phyloP scores from a whole-genome alignment of 2,888 invertebrate genomes.

The Leptinotarsa rubiginosa region DNA sequence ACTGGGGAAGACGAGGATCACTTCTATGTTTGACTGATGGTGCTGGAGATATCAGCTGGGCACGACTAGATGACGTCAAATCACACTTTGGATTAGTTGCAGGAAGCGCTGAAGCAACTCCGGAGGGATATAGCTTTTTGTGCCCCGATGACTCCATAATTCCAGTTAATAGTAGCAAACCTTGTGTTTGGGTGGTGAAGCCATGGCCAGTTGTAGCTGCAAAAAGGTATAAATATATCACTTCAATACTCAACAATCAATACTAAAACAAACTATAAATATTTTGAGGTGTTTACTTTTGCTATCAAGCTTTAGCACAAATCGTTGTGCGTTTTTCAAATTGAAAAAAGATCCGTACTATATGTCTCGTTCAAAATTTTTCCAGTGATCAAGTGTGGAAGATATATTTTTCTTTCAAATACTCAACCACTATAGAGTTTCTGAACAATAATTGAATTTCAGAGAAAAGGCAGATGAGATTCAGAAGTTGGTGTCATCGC shows the following conservation, averaged over 20 bases:
- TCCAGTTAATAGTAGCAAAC: slow-evolving; percentile 69
- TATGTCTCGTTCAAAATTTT: too few species aligned
- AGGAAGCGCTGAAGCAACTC: slow-evolving; percentile 62
- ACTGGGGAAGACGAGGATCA: slow-evolving; percentile 86
- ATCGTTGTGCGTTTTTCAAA: too few species aligned
- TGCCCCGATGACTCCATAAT: slow-evolving; percentile 81
- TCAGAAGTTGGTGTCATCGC: slow-evolving; percentile 66
- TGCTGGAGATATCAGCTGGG: slow-evolving; percentile 86
- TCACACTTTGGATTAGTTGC: slow-evolving; percentile 74
- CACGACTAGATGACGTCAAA: slow-evolving; percentile 76
- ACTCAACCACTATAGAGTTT: too few species aligned
- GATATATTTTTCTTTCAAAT: too few species aligned
- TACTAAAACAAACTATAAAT: too few species aligned
- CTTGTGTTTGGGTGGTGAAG: slow-evolving; percentile 83
- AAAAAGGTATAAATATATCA: slow-evolving; percentile 67
- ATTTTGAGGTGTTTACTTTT: too few species aligned
- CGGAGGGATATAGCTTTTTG: slow-evolving; percentile 74
- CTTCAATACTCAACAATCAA: too few species aligned
- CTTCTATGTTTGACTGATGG: slow-evolving; percentile 83
- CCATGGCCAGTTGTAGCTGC: slow-evolving; percentile 84
- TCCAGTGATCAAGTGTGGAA: too few species aligned
- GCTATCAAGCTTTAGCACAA: too few species aligned
- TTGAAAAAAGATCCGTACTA: too few species aligned
- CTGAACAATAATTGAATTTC: slow-evolving; percentile 35
- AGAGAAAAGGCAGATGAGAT: slow-evolving; percentile 69